These are phyloP conservation scores for Carcharodon carcharias DNA, from an alignment of 2,797 vertebrate species.

Conservation along the genomic window DNA sequence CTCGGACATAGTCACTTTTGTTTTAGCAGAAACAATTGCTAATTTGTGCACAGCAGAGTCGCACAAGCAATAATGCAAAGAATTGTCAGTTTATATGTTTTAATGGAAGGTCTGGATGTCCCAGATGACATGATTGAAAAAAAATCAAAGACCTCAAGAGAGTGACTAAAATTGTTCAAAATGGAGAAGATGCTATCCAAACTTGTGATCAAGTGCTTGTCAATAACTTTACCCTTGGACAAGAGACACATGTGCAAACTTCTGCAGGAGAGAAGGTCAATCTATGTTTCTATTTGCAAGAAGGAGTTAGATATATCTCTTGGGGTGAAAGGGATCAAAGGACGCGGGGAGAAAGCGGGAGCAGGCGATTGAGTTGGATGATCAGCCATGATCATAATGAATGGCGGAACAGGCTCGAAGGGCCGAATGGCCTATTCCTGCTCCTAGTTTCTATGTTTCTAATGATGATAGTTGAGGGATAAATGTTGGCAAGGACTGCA, in stretches of 20 bases:
- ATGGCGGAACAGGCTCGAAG: no score
- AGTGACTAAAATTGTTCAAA: constrained; percentile 29
- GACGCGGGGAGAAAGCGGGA: no score
- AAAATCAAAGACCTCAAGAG: constrained; percentile 21
- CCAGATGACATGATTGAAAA: constrained; percentile 13
- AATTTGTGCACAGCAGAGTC: not conserved
- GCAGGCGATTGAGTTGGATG: no score
- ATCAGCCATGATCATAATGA: no score
- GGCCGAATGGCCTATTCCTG: no score
- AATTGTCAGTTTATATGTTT: not conserved
- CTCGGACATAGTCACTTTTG: no score
- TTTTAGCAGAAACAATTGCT: not conserved
- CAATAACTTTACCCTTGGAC: constrained; percentile 33
- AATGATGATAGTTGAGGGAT: not conserved
- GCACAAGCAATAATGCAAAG: not conserved
- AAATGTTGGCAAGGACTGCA: not conserved
- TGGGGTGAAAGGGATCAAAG: no score
- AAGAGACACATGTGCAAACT: constrained; percentile 16
- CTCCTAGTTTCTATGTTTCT: no score
- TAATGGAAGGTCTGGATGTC: not conserved
- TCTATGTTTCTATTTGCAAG: not conserved
- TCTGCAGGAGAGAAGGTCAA: constrained; percentile 2
- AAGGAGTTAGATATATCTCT: no score
- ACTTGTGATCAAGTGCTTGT: constrained; percentile 10
- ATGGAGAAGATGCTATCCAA: constrained; percentile 26